Conservation (phyloP, 2,113 vertebrate genomes). For the Athene cunicularia region DNA sequence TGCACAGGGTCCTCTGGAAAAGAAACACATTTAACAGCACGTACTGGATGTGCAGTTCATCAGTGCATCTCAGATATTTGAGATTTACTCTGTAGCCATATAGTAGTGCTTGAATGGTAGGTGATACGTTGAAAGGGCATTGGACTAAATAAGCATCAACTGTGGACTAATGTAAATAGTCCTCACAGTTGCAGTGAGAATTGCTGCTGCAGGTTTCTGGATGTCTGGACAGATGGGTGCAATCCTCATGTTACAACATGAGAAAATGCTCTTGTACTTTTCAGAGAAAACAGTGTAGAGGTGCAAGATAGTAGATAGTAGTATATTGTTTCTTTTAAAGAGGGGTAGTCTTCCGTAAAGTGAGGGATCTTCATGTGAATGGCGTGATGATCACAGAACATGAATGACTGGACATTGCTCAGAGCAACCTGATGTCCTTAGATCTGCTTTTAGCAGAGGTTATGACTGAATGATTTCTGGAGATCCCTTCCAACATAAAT, state of each 20-base stretch:
- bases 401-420: background rate
- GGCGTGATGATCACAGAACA: background rate
- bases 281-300: background rate
- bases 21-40: background rate
- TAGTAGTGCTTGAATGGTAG: background rate
- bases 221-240: background rate
- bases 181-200: background rate
- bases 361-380: background rate
- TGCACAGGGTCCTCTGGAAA: background rate
- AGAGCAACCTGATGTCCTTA: background rate
- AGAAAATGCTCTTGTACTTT: background rate
- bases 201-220: background rate
- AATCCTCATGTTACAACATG: background rate
- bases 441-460: background rate
- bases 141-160: background rate
- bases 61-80: background rate
- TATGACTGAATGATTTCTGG: background rate
- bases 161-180: background rate
- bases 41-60: background rate
- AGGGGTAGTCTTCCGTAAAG: background rate
- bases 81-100: background rate
- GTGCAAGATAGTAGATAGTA: background rate
- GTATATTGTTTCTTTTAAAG: background rate
- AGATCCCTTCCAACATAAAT: background rate
- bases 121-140: background rate